Base-by-base conservation (phyloP, 1,140 invertebrate species). In the Drosophila truncata region DNA sequence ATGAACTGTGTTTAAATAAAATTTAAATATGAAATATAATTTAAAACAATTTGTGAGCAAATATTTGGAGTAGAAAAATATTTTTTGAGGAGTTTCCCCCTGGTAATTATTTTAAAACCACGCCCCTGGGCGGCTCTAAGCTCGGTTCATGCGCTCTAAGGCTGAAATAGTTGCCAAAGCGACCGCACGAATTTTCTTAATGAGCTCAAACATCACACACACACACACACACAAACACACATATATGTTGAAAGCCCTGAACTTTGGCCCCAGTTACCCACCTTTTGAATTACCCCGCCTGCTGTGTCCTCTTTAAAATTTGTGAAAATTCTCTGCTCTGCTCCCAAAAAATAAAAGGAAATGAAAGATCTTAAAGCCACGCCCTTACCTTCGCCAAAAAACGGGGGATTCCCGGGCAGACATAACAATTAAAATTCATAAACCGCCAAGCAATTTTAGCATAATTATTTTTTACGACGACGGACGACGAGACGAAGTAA, bases 391-490 rank as follows among this genome's bases (percentile, higher is more conserved):
- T 33, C 35, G 2, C 7, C 31, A 14, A 49, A 35, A 35, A 62
- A 50, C 3, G 55, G 35, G 47, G 60, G 46, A 65, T 61, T 33
- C 58, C 49, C 61, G 6, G 39, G 46, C 52, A 67, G 61, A 67
- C 54, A 76, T 66, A 82, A 87, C 76, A 87, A 87, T 87, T 87
- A 87, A 87, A 87, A 79, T 79, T 85, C 82, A 80, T 87, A 86
- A 82, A 73, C 83, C 79, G 83, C 79, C 60, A 69, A 85, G 67
- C 79, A 78, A 78, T 76, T 86, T 82, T 41, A 80, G 60, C 76
- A 82, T 87, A 87, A 83, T 86, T 83, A 87, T 87, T 82, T 87
- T 87, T 77, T 66, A 87, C 65, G 44, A 54, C 69, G 50, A 35
- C 50, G 50, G 31, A 23, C 62, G 33, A 44, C 62, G 33, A 44